Evolutionary conservation across 1,140 invertebrate species (phyloP), one percentile per base, ranked within the genome.

Genomic region (Stegodyphus dumicola): DNA sequence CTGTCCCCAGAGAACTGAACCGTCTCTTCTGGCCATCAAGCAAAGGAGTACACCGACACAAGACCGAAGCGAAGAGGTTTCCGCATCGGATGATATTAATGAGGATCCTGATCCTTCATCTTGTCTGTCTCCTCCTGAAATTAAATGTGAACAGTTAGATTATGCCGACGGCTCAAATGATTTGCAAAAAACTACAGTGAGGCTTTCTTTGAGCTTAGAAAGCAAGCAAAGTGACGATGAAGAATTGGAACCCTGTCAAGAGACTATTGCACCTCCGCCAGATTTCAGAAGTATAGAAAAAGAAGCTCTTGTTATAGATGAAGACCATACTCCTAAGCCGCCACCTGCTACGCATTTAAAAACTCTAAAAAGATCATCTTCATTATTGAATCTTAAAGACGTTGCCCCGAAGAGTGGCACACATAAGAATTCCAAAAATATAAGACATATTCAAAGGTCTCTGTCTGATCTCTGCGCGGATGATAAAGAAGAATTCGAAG

Each of bases 21-120:
- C 81, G 48, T 85, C 81, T 15, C 74, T 85, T 13, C 66, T 85
- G 64, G 65, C 81, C 81, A 85, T 85, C 65, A 81, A 81, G 69
- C 52, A 51, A 6, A 53, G 17, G 65, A 67, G n/a, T 15, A 13
- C 11, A n/a, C 56, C 56, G 56, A 60, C 56, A 9, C 56, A 9
- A 60, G 13, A 17, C 17, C 13, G 17, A 7, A n/a, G 7, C 7
- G 15, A 17, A 18, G 15, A 15, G 9, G 56, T 60, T 60, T 33
- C 33, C 33, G 33, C 33, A 33, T 33, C 33, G 33, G 33, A 33
- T 33, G 33, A 33, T 33, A 33, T 33, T 33, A 33, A 33, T 33
- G 33, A 33, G 33, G 33, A 33, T 33, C 33, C 33, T 33, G 33
- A 33, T 33, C 56, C 56, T 15, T 10, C 56, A 60, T 60, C 56